A percentile compares a stretch with the other conserved stretches of the same genome.
These are phyloP conservation scores for Papilio polyxenes DNA, from an alignment of 1,140 invertebrate species.

Conservation along the genomic window DNA sequence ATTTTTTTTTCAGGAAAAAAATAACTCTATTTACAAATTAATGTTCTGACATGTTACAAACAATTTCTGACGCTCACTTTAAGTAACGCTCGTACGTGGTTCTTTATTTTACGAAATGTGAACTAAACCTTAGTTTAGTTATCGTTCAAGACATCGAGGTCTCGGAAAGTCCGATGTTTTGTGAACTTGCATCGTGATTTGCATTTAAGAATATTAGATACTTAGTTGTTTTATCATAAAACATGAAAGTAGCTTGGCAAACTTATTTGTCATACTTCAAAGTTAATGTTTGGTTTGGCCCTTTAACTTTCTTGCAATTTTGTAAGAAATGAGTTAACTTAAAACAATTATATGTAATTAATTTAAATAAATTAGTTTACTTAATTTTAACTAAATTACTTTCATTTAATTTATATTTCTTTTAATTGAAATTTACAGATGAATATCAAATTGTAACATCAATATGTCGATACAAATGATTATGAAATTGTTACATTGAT, in stretches of 20 bases:
- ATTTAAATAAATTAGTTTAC: too few species aligned
- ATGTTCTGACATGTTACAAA: too few species aligned
- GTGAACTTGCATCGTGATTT: neutral
- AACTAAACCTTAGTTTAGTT: neutral
- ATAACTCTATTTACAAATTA: too few species aligned
- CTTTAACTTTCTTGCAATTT: too few species aligned
- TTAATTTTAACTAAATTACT: too few species aligned
- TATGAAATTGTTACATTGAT: slow-evolving; percentile 2
- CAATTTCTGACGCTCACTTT: too few species aligned
- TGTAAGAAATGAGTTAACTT: too few species aligned
- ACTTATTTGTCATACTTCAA: neutral
- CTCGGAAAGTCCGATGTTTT: slow-evolving; percentile 19
- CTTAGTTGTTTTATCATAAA: neutral
- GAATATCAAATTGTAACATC: neutral
- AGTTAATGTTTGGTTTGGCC: too few species aligned
- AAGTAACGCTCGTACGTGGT: neutral
- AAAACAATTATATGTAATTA: too few species aligned
- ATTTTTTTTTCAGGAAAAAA: too few species aligned
- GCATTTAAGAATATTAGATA: neutral
- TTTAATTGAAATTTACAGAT: neutral
- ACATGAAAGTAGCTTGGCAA: neutral
- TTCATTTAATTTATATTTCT: too few species aligned
- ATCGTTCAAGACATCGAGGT: neutral
- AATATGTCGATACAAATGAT: slow-evolving; percentile 39
- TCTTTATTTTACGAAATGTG: neutral